A percentile compares a stretch with the other conserved stretches of the same genome.
These are phyloP conservation scores for Ferrisia virgata DNA, from an alignment of 2,888 invertebrate genomes.

Conservation along the genomic window DNA sequence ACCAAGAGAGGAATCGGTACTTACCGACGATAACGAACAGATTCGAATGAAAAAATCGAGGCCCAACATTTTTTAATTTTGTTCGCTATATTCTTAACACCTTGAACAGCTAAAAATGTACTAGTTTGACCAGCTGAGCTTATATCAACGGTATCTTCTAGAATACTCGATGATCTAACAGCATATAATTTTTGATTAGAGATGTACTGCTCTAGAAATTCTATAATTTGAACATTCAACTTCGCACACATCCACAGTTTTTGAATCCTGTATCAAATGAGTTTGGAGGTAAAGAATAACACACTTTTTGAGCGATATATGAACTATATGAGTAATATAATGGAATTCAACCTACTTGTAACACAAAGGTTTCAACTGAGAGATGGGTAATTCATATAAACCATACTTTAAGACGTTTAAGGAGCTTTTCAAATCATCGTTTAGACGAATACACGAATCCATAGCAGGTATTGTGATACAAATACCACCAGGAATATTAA, in stretches of 20 bases:
- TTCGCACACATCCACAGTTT: slow-evolving; percentile 45
- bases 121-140: slow-evolving; percentile 84
- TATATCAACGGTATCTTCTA: slow-evolving; percentile 75
- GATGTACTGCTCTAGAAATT: neutral
- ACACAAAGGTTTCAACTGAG: neutral
- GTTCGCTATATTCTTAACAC: slow-evolving; percentile 57
- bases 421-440: slow-evolving; percentile 53
- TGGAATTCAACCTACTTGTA: too few relatives aligned
- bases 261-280: slow-evolving; percentile 46
- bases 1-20: slow-evolving; percentile 8
- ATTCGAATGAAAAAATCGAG: slow-evolving; percentile 72
- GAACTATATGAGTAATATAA: too few relatives aligned
- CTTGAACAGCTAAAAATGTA: slow-evolving; percentile 67
- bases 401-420: slow-evolving; percentile 31
- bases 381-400: neutral
- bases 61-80: slow-evolving; percentile 76
- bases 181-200: slow-evolving; percentile 53
- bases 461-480: slow-evolving; percentile 66
- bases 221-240: slow-evolving; percentile 52
- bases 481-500: slow-evolving; percentile 67
- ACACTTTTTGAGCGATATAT: too few relatives aligned
- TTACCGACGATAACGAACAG: slow-evolving; percentile 74
- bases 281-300: neutral
- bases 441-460: slow-evolving; percentile 59
- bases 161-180: slow-evolving; percentile 68